Conservation (phyloP, 2,113 vertebrate species). For the Tricholaema leucomelas region DNA sequence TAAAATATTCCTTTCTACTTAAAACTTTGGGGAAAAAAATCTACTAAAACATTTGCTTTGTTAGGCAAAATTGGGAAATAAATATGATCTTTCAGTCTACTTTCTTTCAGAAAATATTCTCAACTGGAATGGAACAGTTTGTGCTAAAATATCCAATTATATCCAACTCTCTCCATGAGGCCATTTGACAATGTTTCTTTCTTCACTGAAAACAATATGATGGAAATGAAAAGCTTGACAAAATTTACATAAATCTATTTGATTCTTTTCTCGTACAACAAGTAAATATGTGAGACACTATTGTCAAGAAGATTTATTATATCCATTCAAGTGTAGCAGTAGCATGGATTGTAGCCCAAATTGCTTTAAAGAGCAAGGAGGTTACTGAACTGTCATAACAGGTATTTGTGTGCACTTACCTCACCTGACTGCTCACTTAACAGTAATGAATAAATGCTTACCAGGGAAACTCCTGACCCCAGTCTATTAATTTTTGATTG, state of each 20-base stretch:
- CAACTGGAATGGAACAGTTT: neutral
- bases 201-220: neutral
- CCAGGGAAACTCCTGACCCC: neutral
- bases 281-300: neutral
- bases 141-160: conserved; percentile 22
- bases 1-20: neutral
- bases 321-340: neutral
- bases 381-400: neutral
- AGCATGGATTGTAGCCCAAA: neutral
- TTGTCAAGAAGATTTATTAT: conserved; percentile 16
- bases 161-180: neutral
- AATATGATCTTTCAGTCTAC: neutral
- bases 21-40: neutral
- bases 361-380: neutral
- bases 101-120: neutral
- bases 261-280: neutral
- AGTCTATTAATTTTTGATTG: neutral
- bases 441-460: neutral
- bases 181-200: neutral
- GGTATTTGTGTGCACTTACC: rapidly evolving
- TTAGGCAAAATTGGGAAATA: neutral
- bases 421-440: neutral
- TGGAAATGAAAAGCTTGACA: neutral
- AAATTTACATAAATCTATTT: neutral
- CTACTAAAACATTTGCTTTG: neutral